Percentiles rank a stretch among this genome's conserved stretches.
phyloP scores from a whole-genome alignment of 2,113 vertebrate genomes.

The Cynoglossus semilaevis region DNA sequence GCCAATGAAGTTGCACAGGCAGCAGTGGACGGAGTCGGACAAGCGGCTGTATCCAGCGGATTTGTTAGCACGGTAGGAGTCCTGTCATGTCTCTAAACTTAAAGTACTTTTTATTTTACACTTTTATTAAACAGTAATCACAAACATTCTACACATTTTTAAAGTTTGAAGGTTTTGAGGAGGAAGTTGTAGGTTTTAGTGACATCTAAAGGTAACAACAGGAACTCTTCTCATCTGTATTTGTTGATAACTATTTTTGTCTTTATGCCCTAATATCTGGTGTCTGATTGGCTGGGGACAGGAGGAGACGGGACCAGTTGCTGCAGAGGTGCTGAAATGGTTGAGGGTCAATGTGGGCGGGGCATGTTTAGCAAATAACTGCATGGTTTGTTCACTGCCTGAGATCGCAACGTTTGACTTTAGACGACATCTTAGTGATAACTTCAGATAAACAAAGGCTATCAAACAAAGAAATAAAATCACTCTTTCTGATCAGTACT shows the following conservation, averaged over 20 bases:
- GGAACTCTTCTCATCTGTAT: too few species aligned
- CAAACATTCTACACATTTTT: background rate
- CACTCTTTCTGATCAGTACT: too few species aligned
- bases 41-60: slow-evolving; percentile 77
- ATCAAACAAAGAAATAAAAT: too few species aligned
- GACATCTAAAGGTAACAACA: background rate
- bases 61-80: slow-evolving; percentile 80
- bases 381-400: slow-evolving; percentile 34
- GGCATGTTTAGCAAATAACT: background rate
- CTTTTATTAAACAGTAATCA: background rate
- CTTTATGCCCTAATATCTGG: slow-evolving; percentile 18
- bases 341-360: background rate
- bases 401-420: background rate
- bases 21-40: slow-evolving; percentile 86
- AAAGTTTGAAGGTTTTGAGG: background rate
- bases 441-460: too few species aligned
- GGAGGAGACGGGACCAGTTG: slow-evolving; percentile 54
- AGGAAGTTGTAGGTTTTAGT: background rate
- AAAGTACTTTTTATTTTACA: background rate
- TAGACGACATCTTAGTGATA: too few species aligned
- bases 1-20: slow-evolving; percentile 87
- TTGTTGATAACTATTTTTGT: slow-evolving; percentile 8
- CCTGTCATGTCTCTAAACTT: background rate
- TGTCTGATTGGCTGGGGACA: slow-evolving; percentile 40
- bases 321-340: slow-evolving; percentile 60